Base-by-base conservation (phyloP, 2,113 vertebrate species). In the Canis aureus region DNA sequence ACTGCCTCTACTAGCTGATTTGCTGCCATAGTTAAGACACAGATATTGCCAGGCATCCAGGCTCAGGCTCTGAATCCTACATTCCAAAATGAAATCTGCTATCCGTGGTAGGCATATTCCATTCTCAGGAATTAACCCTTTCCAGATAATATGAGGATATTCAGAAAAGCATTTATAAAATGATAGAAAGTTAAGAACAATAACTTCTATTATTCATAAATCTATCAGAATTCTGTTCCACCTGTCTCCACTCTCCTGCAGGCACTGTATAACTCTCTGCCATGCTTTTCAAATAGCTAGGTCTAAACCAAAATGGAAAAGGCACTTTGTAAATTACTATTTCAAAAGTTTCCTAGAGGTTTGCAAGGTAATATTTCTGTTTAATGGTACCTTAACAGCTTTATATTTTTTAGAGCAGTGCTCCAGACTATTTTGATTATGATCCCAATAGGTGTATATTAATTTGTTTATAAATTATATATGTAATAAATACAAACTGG, bases 401-500 rank as follows among this genome's bases (percentile, higher is more conserved):
- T 43, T 38, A 84, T 32, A 57, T 85, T 95, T 91, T 93, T 80
- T 82, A 91, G 22, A 94, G 23, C 32, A 85, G 8, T 38, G 5
- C 22, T 80, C 25, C 32, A 84, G 32, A 69, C 19, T 53, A 53
- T 51, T 96, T 83, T 80, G 6, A 66, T 87, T 93, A 85, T 94
- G 84, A 55, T 8, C 8, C 7, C 38, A 81, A 25, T 53, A 20
- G 27, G 76, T 20, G 1, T 73, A 38, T 64, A 91, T 82, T 66
- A 79, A 86, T 81, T 93, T 85, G 35, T 64, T 89, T 69, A 78
- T 91, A 74, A 92, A 91, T 91, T 81, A 32, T 51, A 35, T 15
- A 2, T 76, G 7, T 43, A n/a, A 49, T 66, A 94, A 71, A 60
- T n/a, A 94, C 79, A 80, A 49, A n/a, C 49, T 67, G 57, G 9